These are phyloP conservation scores for Callospermophilus lateralis DNA, from an alignment of 2,113 vertebrate species.

Conservation along the genomic window DNA sequence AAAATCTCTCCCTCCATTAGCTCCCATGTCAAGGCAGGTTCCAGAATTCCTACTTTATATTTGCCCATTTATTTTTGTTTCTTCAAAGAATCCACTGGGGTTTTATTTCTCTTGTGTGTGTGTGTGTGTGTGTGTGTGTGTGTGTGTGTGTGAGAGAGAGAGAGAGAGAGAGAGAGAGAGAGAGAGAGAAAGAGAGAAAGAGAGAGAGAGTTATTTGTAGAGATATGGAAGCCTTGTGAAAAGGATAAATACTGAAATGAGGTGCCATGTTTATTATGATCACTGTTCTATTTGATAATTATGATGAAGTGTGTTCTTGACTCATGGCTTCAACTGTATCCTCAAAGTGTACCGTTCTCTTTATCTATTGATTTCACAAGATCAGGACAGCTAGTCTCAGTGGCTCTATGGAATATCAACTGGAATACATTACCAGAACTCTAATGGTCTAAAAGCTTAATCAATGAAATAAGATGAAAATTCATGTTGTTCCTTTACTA, in stretches of 20 bases:
- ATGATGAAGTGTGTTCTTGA: neutral
- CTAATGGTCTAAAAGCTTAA: neutral
- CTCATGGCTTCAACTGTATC: neutral
- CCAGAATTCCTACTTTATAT: neutral
- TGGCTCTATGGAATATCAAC: neutral
- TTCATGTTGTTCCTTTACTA: neutral
- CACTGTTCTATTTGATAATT: neutral
- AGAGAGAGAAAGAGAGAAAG: no score
- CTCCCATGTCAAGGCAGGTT: accelerated
- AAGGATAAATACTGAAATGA: neutral
- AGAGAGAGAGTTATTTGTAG: no score
- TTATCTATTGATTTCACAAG: neutral
- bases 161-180: no score
- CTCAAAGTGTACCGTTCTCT: neutral
- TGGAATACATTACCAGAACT: neutral
- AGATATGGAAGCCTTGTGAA: neutral
- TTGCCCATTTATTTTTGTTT: neutral
- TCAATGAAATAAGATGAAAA: neutral
- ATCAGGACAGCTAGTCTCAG: neutral
- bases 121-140: no score
- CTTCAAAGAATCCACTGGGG: neutral
- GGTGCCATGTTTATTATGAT: no score
- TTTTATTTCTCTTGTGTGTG: neutral
- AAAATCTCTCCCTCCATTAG: neutral
- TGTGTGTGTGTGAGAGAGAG: neutral